Evolutionary conservation across 2,888 invertebrate species (phyloP).

Genomic region (Gandaritis pyraliata): DNA sequence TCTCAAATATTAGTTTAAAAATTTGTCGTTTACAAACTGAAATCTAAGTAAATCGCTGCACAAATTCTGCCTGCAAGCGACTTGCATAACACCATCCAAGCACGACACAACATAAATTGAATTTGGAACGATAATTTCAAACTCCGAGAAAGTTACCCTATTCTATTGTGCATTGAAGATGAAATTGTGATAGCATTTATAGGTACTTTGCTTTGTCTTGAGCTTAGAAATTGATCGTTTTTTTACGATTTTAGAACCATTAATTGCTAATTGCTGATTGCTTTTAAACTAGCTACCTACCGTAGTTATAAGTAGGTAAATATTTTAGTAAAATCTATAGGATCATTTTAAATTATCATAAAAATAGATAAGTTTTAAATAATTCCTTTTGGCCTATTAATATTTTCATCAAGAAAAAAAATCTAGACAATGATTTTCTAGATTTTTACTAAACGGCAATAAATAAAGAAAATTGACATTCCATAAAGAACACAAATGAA

Average conservation of each 20-base stretch:
- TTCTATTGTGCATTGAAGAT: conserved; percentile 46
- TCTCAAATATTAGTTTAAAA: not conserved
- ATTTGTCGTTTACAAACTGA: not conserved
- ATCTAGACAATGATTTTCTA: not conserved
- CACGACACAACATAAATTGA: conserved; percentile 56
- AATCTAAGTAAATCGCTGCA: not conserved
- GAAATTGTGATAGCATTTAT: conserved; percentile 36
- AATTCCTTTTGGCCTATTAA: no score
- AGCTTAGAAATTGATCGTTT: conserved; percentile 5
- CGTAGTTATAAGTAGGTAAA: no score
- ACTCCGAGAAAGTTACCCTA: conserved; percentile 47
- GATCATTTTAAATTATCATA: no score
- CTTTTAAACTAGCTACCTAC: no score
- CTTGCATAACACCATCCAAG: conserved; percentile 55
- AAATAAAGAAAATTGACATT: conserved; percentile 13
- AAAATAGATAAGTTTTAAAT: no score
- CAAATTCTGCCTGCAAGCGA: conserved; percentile 4
- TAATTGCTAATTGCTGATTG: not conserved
- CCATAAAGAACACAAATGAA: conserved; percentile 35
- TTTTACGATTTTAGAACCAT: not conserved
- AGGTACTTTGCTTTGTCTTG: conserved; percentile 7
- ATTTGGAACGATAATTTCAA: conserved; percentile 50
- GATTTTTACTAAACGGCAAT: conserved; percentile 18
- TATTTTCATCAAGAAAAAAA: no score
- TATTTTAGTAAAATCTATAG: no score